Evolutionary conservation across 2,113 vertebrate genomes (phyloP).

Genomic region (Alosa alosa): DNA sequence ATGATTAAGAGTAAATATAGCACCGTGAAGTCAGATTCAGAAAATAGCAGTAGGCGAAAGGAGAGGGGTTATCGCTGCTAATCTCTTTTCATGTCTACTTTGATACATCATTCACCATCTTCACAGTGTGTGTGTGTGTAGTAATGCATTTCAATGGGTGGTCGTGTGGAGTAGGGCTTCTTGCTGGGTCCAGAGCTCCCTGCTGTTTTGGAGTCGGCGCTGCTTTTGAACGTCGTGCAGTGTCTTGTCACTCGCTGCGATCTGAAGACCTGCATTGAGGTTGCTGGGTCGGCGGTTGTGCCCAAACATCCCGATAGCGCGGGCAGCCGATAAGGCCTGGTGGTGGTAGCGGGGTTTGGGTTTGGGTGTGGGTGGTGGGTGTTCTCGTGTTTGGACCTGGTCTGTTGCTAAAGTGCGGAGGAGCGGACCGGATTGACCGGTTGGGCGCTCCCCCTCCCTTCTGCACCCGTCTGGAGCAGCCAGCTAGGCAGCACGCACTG

Average conservation of each 20-base stretch:
- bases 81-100: background rate
- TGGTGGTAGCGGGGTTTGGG: constrained; percentile 13
- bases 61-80: background rate
- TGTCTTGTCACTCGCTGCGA: constrained; percentile 41
- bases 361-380: constrained; percentile 44
- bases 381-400: constrained; percentile 63
- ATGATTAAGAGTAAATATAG: constrained; percentile 2
- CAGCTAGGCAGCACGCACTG: constrained; percentile 7
- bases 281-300: constrained; percentile 45
- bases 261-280: constrained; percentile 44
- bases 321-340: constrained; percentile 51
- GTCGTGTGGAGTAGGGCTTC: background rate
- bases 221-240: constrained; percentile 40
- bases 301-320: constrained; percentile 45
- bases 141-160: background rate
- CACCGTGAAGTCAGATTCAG: background rate
- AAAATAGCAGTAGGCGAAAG: background rate
- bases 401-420: constrained; percentile 54
- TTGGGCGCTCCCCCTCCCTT: constrained; percentile 38
- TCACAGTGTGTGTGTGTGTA: background rate
- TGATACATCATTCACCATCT: background rate
- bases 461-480: constrained; percentile 38
- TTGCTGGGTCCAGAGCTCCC: background rate
- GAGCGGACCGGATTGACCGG: constrained; percentile 63
- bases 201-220: constrained; percentile 14